These are phyloP conservation scores for Ailuropoda melanoleuca DNA, from an alignment of 2,113 vertebrate species.

Conservation along the genomic window DNA sequence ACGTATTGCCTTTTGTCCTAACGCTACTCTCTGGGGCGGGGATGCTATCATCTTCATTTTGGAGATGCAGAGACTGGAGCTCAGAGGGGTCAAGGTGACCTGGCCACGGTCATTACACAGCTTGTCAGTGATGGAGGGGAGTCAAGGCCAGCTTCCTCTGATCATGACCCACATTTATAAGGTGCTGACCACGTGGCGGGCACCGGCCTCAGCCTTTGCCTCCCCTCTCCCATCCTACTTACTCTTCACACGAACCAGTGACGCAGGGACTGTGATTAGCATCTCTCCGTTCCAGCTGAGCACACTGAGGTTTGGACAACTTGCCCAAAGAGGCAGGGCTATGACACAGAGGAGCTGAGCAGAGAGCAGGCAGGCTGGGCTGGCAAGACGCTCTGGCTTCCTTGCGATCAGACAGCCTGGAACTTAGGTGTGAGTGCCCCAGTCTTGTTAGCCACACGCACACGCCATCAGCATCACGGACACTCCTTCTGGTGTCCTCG, in stretches of 20 bases:
- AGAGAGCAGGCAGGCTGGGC: not conserved
- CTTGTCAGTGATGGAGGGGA: not conserved
- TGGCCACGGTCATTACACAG: not conserved
- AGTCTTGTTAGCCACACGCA: not conserved
- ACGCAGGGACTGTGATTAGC: not conserved
- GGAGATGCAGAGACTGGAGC: not conserved
- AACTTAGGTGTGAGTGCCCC: fast-evolving
- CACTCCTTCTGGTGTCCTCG: fast-evolving
- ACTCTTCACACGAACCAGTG: not conserved
- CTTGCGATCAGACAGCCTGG: not conserved
- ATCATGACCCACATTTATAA: not conserved
- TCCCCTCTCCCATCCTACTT: not conserved
- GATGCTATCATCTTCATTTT: not conserved
- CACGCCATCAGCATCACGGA: too few species aligned
- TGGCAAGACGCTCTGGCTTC: not conserved
- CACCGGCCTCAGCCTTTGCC: not conserved
- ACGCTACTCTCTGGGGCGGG: not conserved
- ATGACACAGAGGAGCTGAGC: not conserved
- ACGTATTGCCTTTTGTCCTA: not conserved
- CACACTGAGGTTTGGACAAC: not conserved
- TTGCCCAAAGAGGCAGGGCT: not conserved
- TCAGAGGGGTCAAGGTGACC: conserved; percentile 31
- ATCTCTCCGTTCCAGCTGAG: not conserved
- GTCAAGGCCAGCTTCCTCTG: not conserved
- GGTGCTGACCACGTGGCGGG: not conserved